These are phyloP conservation scores for Chironomus striatipennis DNA, from an alignment of 1,140 invertebrate species.

Conservation along the genomic window DNA sequence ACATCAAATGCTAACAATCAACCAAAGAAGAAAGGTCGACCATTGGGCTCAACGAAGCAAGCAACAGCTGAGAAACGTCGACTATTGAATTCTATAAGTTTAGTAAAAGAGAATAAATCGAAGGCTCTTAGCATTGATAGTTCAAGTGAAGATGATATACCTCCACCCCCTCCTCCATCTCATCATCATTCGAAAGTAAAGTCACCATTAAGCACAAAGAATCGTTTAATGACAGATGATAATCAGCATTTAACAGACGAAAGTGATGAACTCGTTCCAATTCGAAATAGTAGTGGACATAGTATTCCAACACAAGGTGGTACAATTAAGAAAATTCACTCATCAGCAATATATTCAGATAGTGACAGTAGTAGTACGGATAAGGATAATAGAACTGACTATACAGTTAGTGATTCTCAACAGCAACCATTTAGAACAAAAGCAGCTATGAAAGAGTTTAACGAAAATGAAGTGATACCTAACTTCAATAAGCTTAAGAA, in stretches of 20 bases:
- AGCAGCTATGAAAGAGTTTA: constrained; percentile 73
- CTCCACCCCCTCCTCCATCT: too few species aligned
- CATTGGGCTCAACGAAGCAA: constrained; percentile 3
- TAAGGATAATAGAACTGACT: constrained; percentile 42
- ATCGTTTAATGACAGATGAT: constrained; percentile 41
- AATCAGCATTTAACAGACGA: constrained; percentile 44
- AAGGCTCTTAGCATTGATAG: constrained; percentile 44
- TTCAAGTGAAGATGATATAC: constrained; percentile 48
- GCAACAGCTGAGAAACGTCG: constrained; percentile 6
- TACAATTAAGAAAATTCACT: constrained; percentile 40
- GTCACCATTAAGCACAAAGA: neutral
- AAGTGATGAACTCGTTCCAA: constrained; percentile 64
- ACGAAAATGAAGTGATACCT: constrained; percentile 30
- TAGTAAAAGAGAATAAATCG: constrained; percentile 40
- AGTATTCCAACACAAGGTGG: constrained; percentile 36
- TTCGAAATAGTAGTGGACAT: constrained; percentile 28
- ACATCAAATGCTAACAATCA: constrained; percentile 28
- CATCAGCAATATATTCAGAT: constrained; percentile 64
- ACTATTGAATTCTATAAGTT: constrained; percentile 35
- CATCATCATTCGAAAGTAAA: constrained; percentile 28
- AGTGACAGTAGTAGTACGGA: constrained; percentile 49
- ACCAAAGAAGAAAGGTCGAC: constrained; percentile 35
- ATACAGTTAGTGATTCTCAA: constrained; percentile 55
- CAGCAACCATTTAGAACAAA: constrained; percentile 62
- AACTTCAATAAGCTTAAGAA: neutral